Percentiles rank a stretch among this genome's conserved stretches.
These are phyloP conservation scores for Polydesmus complanatus DNA, from an alignment of 2,888 invertebrate genomes.

Conservation along the genomic window DNA sequence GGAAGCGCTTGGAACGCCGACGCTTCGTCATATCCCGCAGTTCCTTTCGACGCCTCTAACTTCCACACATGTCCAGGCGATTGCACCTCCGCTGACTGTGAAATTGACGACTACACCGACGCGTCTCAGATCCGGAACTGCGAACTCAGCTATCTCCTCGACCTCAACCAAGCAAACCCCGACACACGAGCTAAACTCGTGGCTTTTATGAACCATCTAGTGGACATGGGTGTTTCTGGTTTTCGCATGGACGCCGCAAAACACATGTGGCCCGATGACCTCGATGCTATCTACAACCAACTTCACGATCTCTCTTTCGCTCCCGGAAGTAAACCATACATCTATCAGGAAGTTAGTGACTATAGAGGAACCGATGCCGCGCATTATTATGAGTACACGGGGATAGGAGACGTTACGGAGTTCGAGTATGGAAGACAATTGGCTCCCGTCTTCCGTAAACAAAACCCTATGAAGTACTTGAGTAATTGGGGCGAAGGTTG, in stretches of 20 bases:
- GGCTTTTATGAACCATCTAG: slow-evolving; percentile 49
- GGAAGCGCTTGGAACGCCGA: slow-evolving; percentile 39
- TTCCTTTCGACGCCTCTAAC: slow-evolving; percentile 50
- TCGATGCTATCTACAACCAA: slow-evolving; percentile 48
- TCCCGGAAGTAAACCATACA: slow-evolving; percentile 42
- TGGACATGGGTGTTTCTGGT: slow-evolving; percentile 64
- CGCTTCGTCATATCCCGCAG: slow-evolving; percentile 42
- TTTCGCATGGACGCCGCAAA: too few relatives aligned
- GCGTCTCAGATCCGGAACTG: slow-evolving; percentile 53
- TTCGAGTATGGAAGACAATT: slow-evolving; percentile 47
- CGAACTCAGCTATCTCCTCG: slow-evolving; percentile 54
- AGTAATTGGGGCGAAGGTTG: slow-evolving; percentile 25
- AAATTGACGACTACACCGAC: slow-evolving; percentile 51
- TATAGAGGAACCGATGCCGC: slow-evolving; percentile 41
- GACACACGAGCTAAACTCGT: slow-evolving; percentile 51
- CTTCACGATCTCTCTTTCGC: slow-evolving; percentile 39
- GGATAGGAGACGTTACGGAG: slow-evolving; percentile 56
- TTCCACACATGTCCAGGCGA: slow-evolving; percentile 38
- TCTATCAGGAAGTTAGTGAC: slow-evolving; percentile 47
- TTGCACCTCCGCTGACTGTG: slow-evolving; percentile 36
- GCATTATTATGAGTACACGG: slow-evolving; percentile 29
- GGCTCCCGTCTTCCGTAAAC: slow-evolving; percentile 42
- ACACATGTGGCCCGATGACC: slow-evolving; percentile 50
- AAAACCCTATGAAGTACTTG: slow-evolving; percentile 23
- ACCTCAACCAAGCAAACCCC: slow-evolving; percentile 52